Evolutionary conservation across 2,797 vertebrate genomes (phyloP).

Genomic region (Crenuchus spilurus): DNA sequence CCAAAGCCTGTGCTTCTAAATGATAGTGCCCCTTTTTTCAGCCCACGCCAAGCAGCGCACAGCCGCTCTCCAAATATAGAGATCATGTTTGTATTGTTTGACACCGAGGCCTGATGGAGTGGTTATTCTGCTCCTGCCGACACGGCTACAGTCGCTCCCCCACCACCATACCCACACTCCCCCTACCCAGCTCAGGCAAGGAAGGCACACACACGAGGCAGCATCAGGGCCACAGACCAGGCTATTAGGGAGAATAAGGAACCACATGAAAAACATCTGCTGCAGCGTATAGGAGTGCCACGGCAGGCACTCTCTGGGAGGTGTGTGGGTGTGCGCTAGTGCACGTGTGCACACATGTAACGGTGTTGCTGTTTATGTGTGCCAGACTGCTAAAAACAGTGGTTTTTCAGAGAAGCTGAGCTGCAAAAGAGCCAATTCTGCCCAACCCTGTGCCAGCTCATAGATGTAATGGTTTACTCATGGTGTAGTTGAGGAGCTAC

Average conservation of each 20-base stretch:
- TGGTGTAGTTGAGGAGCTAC: conserved; percentile 48
- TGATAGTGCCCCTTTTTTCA: conserved; percentile 52
- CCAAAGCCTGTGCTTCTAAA: conserved; percentile 61
- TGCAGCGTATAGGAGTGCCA: conserved; percentile 26
- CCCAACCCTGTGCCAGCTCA: conserved; percentile 49
- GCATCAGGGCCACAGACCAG: conserved; percentile 51
- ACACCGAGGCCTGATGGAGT: conserved; percentile 64
- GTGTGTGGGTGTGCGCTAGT: conserved; percentile 23
- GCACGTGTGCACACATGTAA: conserved; percentile 24
- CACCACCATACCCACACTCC: conserved; percentile 1
- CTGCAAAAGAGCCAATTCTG: conserved; percentile 50
- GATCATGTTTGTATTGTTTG: conserved; percentile 71
- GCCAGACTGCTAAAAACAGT: conserved; percentile 55
- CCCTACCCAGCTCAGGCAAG: conserved; percentile 27
- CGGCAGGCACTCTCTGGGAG: conserved; percentile 29
- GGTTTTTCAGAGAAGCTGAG: conserved; percentile 34
- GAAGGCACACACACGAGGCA: conserved; percentile 47
- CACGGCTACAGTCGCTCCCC: conserved; percentile 27
- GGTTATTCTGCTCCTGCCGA: conserved; percentile 59
- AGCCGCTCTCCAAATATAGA: conserved; percentile 66
- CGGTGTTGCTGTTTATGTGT: conserved; percentile 49
- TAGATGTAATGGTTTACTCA: conserved; percentile 59
- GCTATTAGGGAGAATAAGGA: conserved; percentile 52
- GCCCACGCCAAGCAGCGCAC: conserved; percentile 47
- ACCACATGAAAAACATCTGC: conserved; percentile 60